Evolutionary conservation across 2,888 invertebrate genomes (phyloP), one percentile per base, ranked within the genome.

Genomic region (Idaea dimidiata): DNA sequence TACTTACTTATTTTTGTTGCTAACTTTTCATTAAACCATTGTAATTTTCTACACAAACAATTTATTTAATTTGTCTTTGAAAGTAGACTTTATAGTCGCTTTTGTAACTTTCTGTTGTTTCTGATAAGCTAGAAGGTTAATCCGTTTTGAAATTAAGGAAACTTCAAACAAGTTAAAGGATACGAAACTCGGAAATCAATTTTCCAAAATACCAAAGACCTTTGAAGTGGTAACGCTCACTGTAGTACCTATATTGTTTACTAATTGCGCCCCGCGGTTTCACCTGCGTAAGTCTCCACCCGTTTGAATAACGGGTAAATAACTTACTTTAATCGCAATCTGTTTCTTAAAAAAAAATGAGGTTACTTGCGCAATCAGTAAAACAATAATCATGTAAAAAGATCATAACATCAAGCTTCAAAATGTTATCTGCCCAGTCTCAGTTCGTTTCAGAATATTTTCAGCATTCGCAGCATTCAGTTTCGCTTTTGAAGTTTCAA

Each of bases 401-500:
- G 7, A 33, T 33, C 33, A 33, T 6, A 33, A 5, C 14, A 6
- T 33, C 33, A 33, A 7, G 33, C 33, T 33, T 33, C n/a, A n/a
- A n/a, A n/a, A n/a, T 33, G 33, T 33, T 7, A n/a, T 33, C 7
- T 10, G 24, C 5, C 5, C 24, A 24, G 5, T 3, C 24, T 10
- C 33, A 10, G 33, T 33, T 10, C 33, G 33, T 59, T 54, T 24
- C 3, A n/a, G 17, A 16, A 57, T 53, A 17, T 63, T 43, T 59
- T 17, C 57, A 54, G 17, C 24, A 33, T 59, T 24, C 24, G 24
- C 24, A 24, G 24, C 24, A 3, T 61, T 16, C 53, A 31, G 54
- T 17, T 57, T 7, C 31, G 31, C 60, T 54, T 55, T 66, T 63
- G 59, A 63, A 61, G 63, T 59, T 16, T 56, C 62, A 24, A 59